Evolutionary conservation across 2,113 vertebrate genomes (phyloP), one percentile per base, ranked within the genome.

Genomic region (Echinops telfairi): DNA sequence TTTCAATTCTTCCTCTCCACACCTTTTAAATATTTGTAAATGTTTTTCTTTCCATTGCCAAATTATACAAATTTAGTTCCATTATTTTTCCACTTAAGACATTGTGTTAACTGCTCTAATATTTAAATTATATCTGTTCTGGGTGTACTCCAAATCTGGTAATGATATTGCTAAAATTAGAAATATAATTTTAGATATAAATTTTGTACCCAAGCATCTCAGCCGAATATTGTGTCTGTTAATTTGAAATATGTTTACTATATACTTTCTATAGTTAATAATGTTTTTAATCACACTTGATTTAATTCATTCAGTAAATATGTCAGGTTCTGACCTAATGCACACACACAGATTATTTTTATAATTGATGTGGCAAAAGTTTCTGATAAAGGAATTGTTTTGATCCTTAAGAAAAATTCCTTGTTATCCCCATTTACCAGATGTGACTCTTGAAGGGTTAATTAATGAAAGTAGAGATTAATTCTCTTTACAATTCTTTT

Each of bases 21-120:
- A 93, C 40, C 17, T 71, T 95, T 76, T 57, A 92, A 86, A 92
- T 94, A 92, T 96, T 92, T 92, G 25, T 79, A 90, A 93, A 75
- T 62, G 2, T 78, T 73, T 33, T 82, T 82, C 47, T 12, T 31
- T 82, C 81, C 43, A 9, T 79, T 91, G 14, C 2, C 15, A 76
- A 92, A 36, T 86, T 64, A 68, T 29, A 66, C 2, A 76, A 70
- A 86, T 91, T 68, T 96, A 85, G 57, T 8, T 10, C n/a, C 6
- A 91, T 77, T 58, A 15, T 86, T 85, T 77, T 91, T 66, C 53
- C 36, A 86, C 38, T 90, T 29, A 86, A 86, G 33, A 23, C 1
- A 86, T 58, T 89, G 31, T 88, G 16, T 71, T 90, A 71, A 38
- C 4, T 91, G 95, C 68, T 83, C 40, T 92, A 76, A 90, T 75